phyloP scores from a whole-genome alignment of 1,140 invertebrate genomes.

The Pseudomyrmex sp. region DNA sequence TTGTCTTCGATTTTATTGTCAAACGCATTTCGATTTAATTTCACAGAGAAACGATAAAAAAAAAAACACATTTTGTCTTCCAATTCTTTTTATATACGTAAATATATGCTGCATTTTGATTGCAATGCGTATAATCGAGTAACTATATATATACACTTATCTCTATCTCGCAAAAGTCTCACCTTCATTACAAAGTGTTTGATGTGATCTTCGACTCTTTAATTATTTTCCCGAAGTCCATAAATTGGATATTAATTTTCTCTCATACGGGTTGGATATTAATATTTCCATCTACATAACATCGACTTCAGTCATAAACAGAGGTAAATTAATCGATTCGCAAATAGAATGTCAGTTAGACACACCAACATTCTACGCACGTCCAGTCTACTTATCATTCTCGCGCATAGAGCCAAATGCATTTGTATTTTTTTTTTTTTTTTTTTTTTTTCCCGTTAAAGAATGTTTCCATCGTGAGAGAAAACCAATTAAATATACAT shows the following conservation, averaged over 20 bases:
- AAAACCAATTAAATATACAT: no score
- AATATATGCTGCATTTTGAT: conserved; percentile 3
- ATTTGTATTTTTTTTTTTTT: neutral
- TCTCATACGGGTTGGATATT: neutral
- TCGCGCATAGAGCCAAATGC: neutral
- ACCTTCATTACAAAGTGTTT: conserved; percentile 3
- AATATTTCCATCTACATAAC: conserved; percentile 21
- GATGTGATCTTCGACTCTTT: conserved; percentile 16
- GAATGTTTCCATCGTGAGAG: neutral
- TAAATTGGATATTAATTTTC: conserved; percentile 38
- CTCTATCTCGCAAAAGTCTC: conserved; percentile 14
- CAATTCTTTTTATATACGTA: neutral
- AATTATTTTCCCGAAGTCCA: conserved; percentile 38
- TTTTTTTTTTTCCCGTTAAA: conserved; percentile 7
- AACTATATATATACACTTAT: neutral
- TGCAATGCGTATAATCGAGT: conserved; percentile 18
- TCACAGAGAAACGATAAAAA: neutral
- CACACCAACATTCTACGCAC: neutral
- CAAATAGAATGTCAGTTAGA: conserved; percentile 14
- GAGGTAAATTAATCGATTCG: conserved; percentile 17
- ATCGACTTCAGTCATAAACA: conserved; percentile 43
- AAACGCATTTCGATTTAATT: conserved; percentile 23
- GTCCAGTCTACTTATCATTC: conserved; percentile 15
- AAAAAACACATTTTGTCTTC: neutral
- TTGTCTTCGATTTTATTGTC: conserved; percentile 46